Evolutionary conservation across 2,888 invertebrate genomes (phyloP), one percentile per base, ranked within the genome.

Genomic region (Mayetiola destructor): DNA sequence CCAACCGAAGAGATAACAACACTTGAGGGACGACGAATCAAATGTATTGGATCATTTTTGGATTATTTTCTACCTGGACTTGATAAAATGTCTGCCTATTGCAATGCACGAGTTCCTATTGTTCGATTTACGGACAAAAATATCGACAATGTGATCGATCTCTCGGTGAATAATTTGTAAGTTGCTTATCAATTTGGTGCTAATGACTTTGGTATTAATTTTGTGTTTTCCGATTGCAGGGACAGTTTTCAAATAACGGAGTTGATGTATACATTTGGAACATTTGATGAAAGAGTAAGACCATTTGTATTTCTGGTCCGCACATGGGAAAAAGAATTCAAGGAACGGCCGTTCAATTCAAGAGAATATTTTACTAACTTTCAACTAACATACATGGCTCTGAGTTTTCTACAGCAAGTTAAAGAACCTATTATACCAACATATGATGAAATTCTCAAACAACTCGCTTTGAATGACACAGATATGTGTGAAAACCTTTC

Each of bases 221-320:
- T 61, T 59, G 36, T 56, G 14, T 6, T 20, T 63, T 62, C 60
- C 61, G 61, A 69, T 69, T 90, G 68, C 69, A 90, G 90, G 73
- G 79, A 84, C 52, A 90, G 85, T 1, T 78, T 88, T 48, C 79
- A 85, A 68, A 93, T 92, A 90, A 87, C 92, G 0, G 88, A 89
- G 68, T 72, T 27, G 1, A 35, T 95, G 23, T 87, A 83, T 70
- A 70, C 82, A 60, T 81, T 80, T 66, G 85, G 86, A 1, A 74
- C 80, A 60, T 68, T 85, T 56, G 92, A 93, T 74, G 61, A 70
- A 1, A 77, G 90, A 56, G 84, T 88, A 14, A 77, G 82, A 1
- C 88, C 92, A 0, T 75, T 95, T 29, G 77, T 85, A 18, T 83
- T 85, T 67, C 77, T 81, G 5, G 77, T 93, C 59, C 79, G 88